A percentile compares a stretch with the other conserved stretches of the same genome.
phyloP scores from a whole-genome alignment of 2,797 vertebrate species.

The Onychomys torridus region DNA sequence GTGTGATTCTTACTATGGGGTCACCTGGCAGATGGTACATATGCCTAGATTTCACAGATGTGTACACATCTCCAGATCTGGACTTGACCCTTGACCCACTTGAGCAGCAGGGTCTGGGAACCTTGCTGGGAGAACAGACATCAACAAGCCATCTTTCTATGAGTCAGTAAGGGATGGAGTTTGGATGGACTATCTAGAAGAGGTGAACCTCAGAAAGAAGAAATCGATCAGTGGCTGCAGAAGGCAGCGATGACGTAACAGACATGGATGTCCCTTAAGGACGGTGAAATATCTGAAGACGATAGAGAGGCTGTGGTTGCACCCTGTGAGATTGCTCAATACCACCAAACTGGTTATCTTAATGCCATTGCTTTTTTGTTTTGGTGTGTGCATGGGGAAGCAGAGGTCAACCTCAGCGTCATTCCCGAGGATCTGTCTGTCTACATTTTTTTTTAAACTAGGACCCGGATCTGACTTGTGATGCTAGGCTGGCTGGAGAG shows the following conservation, averaged over 20 bases:
- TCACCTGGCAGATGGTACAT: fast-evolving
- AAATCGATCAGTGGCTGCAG: not conserved
- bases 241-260: fast-evolving
- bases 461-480: not conserved
- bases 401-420: not conserved
- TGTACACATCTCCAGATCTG: fast-evolving
- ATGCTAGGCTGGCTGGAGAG: not conserved
- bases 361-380: not conserved
- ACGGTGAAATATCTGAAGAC: not conserved
- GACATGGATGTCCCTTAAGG: fast-evolving
- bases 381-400: not conserved
- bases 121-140: not conserved
- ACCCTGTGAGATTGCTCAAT: too few species aligned
- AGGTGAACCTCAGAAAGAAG: not conserved
- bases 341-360: not conserved
- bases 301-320: fast-evolving
- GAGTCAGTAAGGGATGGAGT: fast-evolving
- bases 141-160: not conserved
- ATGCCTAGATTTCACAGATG: not conserved
- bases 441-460: not conserved
- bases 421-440: not conserved
- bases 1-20: fast-evolving
- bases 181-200: fast-evolving
- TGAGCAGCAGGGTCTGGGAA: not conserved
- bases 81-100: too few species aligned